Percentiles rank a stretch among this genome's conserved stretches.
phyloP scores from a whole-genome alignment of 2,888 invertebrate species.

The Mylabris sibirica region DNA sequence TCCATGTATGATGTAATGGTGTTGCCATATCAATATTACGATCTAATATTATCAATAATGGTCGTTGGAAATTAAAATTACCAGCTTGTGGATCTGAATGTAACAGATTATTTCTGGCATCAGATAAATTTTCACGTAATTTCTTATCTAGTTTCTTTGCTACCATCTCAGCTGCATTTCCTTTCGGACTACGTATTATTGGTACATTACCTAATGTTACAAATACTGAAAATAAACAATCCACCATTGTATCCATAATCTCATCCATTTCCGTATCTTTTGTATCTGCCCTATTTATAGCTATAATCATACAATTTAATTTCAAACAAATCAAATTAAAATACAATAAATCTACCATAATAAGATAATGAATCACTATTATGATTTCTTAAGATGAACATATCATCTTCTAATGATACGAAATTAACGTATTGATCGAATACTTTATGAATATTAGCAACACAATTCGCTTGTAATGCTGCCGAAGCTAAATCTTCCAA shows the following conservation, averaged over 20 bases:
- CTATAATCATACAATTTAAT: slow-evolving; percentile 64
- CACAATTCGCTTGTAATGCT: slow-evolving; percentile 88
- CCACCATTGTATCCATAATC: slow-evolving; percentile 93
- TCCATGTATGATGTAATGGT: slow-evolving; percentile 99
- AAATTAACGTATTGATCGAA: slow-evolving; percentile 99
- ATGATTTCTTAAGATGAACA: slow-evolving; percentile 93
- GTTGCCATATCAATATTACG: slow-evolving; percentile 97
- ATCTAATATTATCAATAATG: slow-evolving; percentile 90
- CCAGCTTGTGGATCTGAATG: slow-evolving; percentile 82
- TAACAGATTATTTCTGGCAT: slow-evolving; percentile 95
- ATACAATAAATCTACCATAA: slow-evolving; percentile 71
- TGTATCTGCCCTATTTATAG: slow-evolving; percentile 92
- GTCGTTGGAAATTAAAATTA: slow-evolving; percentile 88
- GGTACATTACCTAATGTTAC: slow-evolving; percentile 93
- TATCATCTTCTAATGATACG: slow-evolving; percentile 96
- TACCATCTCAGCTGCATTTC: slow-evolving; percentile 98
- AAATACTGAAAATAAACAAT: slow-evolving; percentile 96
- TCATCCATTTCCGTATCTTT: slow-evolving; percentile 95
- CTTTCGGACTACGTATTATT: slow-evolving; percentile 90
- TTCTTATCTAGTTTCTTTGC: slow-evolving; percentile 97
- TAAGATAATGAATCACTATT: slow-evolving; percentile 91
- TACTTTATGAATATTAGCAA: slow-evolving; percentile 91
- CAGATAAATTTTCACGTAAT: slow-evolving; percentile 94
- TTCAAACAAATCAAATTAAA: slow-evolving; percentile 10
- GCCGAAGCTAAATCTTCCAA: slow-evolving; percentile 95